These are phyloP conservation scores for Pseudomugil tenellus DNA, from an alignment of 2,797 vertebrate genomes.

Conservation along the genomic window DNA sequence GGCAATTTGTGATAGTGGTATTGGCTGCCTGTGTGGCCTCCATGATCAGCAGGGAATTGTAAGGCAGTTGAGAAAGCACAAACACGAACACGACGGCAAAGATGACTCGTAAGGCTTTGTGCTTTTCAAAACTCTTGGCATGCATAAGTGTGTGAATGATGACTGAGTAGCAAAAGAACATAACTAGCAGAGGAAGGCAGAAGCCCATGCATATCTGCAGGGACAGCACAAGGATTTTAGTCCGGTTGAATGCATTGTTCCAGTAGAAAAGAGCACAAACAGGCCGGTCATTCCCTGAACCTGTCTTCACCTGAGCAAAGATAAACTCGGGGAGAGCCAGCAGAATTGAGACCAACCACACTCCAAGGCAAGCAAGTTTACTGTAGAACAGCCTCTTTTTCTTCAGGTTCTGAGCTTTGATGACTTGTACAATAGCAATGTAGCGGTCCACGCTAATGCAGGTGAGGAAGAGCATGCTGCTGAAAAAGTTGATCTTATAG, in stretches of 20 bases:
- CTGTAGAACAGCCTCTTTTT: slow-evolving; percentile 81
- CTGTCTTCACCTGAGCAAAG: slow-evolving; percentile 76
- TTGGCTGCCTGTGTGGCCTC: slow-evolving; percentile 78
- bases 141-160: slow-evolving; percentile 87
- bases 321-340: slow-evolving; percentile 89
- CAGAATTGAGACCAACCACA: slow-evolving; percentile 82
- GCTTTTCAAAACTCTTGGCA: slow-evolving; percentile 88
- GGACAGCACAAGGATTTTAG: slow-evolving; percentile 82
- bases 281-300: neutral
- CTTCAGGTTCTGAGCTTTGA: slow-evolving; percentile 83
- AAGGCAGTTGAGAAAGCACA: slow-evolving; percentile 88
- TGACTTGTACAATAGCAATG: slow-evolving; percentile 86
- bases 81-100: slow-evolving; percentile 85
- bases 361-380: slow-evolving; percentile 80
- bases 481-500: slow-evolving; percentile 92
- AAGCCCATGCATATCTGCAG: slow-evolving; percentile 89
- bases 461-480: slow-evolving; percentile 89
- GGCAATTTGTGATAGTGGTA: slow-evolving; percentile 71
- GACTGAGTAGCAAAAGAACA: slow-evolving; percentile 87
- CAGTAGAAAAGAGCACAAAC: slow-evolving; percentile 82
- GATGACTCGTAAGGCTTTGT: slow-evolving; percentile 89
- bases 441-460: slow-evolving; percentile 93
- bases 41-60: slow-evolving; percentile 84
- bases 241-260: slow-evolving; percentile 38
- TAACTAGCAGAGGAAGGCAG: slow-evolving; percentile 85